Evolutionary conservation across 2,888 invertebrate genomes (phyloP), one percentile per base, ranked within the genome.

Genomic region (Alloscopus bannaensis): DNA sequence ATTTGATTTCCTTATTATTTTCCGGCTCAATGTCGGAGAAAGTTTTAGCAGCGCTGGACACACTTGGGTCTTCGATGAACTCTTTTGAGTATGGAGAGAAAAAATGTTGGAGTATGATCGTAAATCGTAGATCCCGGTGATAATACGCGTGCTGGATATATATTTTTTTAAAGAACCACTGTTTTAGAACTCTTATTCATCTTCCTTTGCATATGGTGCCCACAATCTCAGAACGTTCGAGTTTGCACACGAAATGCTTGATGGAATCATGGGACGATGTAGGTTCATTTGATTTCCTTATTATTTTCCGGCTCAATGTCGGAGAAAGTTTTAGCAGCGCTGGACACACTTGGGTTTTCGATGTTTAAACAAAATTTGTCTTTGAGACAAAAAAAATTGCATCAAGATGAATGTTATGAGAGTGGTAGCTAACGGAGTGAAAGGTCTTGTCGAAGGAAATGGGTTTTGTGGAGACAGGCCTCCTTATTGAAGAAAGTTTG

Each of bases 361-460:
- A n/a, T n/a, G n/a, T n/a, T n/a, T n/a, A n/a, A n/a, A n/a, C n/a
- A 16, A 45, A 62, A 62, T 62, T 62, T 62, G 62, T 62, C 62
- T 62, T 62, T 62, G 40, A 62, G n/a, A 18, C 8, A 18, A 55
- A 62, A 62, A 65, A 68, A 68, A 52, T 68, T 68, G 66, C 52
- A 68, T 68, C 3, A 68, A 52, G 40, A 68, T 68, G 66, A 50
- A 68, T 68, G 66, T 52, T 45, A 65, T 22, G 47, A 47, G 65
- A 22, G 42, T 6, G 28, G 26, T 40, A 28, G 16, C 65, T n/a
- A 65, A 45, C 65, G 47, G 29, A 47, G 65, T 65, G 65, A 65
- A 62, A 65, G 65, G 69, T 65, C 65, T 47, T 47, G 26, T 28
- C 29, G 42, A 36, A 52, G 24, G 24, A 64, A 8, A 18, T 40